Evolutionary conservation across 2,888 invertebrate genomes (phyloP), one percentile per base, ranked within the genome.

Genomic region (Trichogramma evanescens): DNA sequence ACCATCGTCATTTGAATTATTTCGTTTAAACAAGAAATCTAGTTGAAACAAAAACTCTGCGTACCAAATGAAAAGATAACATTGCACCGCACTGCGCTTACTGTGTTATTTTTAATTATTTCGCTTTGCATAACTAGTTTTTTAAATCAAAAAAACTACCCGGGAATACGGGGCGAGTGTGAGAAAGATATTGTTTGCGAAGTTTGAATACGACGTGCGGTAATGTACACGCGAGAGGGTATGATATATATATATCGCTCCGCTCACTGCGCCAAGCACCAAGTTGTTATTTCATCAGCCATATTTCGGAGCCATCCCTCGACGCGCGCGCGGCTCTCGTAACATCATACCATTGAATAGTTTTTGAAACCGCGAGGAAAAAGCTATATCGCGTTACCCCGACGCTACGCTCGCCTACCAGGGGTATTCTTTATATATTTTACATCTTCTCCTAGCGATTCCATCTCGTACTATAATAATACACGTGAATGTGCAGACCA

Each of bases 371-470:
- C 56, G 43, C 52, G 6, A 58, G 61, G 60, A 64, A 60, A 64
- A 64, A 54, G 52, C 54, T 45, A 48, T 50, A 64, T 64, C 64
- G 48, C 40, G 58, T 64, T 64, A 62, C 64, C 56, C 50, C n/a
- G 45, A 1, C 26, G 3, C 26, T 26, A 2, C 26, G 26, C 26
- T 26, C 26, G 26, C 26, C 26, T 2, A 26, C 26, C 26, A 26
- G 26, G 26, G 26, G 26, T 26, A 59, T 59, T 53, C 64, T 57
- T 55, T 63, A 26, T 26, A 26, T 26, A 26, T 26, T 26, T 26
- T 26, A 26, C 26, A 26, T 26, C 26, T 26, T 26, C 26, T 26
- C 26, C 26, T 2, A 26, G 55, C 50, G 49, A 50, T 43, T 26
- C 49, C 10, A 38, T 45, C 38, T 9, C 5, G 50, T 50, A 50